A percentile compares a stretch with the other conserved stretches of the same genome.
Evolutionary conservation across 35 echinoderm and acorn worm genomes (phyloP).

Genomic region (Holothuria glaberrima): DNA sequence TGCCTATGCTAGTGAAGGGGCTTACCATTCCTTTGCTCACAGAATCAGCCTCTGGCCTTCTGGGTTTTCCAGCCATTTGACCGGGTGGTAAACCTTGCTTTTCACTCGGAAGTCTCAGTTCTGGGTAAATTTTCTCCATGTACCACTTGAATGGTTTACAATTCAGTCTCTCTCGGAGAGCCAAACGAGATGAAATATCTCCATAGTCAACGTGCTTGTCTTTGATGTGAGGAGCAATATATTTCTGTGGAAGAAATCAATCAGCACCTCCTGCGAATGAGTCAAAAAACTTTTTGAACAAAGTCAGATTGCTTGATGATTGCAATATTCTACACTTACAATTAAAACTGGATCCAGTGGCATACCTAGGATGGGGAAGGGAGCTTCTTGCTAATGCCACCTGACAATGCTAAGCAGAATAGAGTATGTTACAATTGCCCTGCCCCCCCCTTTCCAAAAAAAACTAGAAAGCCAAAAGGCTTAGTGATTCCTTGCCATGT

Average conservation of each 20-base stretch:
- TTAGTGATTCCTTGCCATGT: too few relatives aligned
- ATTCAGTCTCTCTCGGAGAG: conserved; percentile 73
- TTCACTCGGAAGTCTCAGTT: conserved; percentile 68
- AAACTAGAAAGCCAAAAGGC: too few relatives aligned
- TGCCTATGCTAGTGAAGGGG: neutral
- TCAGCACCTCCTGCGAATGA: too few relatives aligned
- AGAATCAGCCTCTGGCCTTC: conserved; percentile 5
- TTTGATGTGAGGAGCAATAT: conserved; percentile 12
- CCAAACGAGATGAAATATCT: conserved; percentile 73
- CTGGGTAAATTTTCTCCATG: conserved; percentile 91
- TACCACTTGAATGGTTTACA: conserved; percentile 97
- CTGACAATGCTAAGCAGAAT: too few relatives aligned
- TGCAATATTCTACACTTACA: too few relatives aligned
- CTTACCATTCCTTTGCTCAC: conserved; percentile 80
- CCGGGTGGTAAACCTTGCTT: neutral
- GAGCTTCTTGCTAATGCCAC: too few relatives aligned
- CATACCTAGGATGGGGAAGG: too few relatives aligned
- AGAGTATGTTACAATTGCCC: too few relatives aligned
- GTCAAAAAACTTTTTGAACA: too few relatives aligned
- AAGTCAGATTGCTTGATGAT: too few relatives aligned
- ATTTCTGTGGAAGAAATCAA: conserved; percentile 2
- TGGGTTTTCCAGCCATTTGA: neutral
- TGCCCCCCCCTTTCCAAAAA: too few relatives aligned
- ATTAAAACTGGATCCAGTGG: too few relatives aligned
- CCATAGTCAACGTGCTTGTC: conserved; percentile 67